Conservation (phyloP, 1,140 invertebrate species). For the Diorhabda sublineata region DNA sequence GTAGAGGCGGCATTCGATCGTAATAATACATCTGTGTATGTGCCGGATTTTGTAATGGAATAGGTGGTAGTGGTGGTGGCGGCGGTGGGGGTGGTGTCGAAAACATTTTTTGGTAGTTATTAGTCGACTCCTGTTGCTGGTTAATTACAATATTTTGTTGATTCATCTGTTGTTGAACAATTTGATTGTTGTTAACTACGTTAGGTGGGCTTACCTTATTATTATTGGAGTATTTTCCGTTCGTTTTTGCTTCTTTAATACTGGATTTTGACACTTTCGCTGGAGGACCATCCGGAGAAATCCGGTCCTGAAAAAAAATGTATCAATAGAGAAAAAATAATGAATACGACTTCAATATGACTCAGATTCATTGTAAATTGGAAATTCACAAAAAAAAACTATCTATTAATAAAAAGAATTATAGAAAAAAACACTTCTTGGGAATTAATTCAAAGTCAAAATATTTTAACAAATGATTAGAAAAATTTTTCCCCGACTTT, state of each 20-base stretch:
- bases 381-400: too few species aligned
- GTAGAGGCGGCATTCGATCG: slow-evolving; percentile 8
- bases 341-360: too few species aligned
- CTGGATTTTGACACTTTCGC: slow-evolving; percentile 24
- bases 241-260: slow-evolving; percentile 40
- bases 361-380: too few species aligned
- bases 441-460: too few species aligned
- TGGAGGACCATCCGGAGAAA: neutral
- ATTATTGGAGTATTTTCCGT: slow-evolving; percentile 40
- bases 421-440: too few species aligned
- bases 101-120: slow-evolving; percentile 3
- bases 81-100: neutral
- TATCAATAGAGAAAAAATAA: neutral
- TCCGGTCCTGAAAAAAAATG: slow-evolving; percentile 29
- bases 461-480: too few species aligned
- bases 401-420: too few species aligned
- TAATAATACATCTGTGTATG: slow-evolving; percentile 13
- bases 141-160: neutral
- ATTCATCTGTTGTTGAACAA: neutral
- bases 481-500: too few species aligned
- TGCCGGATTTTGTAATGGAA: neutral
- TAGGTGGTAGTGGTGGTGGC: slow-evolving; percentile 4
- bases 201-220: slow-evolving; percentile 44
- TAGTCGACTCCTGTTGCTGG: neutral
- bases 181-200: slow-evolving; percentile 25